Evolutionary conservation across 2,113 vertebrate species (phyloP), one percentile per base, ranked within the genome.

Genomic region (Melanerpes aurifrons): DNA sequence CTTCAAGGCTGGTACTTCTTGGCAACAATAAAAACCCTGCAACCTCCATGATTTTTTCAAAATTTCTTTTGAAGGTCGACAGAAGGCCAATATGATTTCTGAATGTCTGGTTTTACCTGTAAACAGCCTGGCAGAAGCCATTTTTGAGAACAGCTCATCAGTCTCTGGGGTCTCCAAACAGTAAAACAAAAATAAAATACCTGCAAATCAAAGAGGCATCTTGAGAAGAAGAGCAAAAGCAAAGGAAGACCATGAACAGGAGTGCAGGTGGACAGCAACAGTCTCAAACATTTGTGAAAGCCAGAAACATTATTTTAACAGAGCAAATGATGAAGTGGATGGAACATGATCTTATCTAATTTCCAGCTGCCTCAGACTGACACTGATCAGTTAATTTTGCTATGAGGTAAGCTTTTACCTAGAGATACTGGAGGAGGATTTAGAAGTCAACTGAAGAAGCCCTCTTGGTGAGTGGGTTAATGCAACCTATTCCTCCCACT

Each of bases 1-100:
- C 89, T 92, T 97, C 79, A 94, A 88, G 79, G 93, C 89, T 92
- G 68, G 77, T 91, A 89, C 89, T 93, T 95, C 94, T 92, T 89
- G 86, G 86, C 54, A 88, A 64, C 58, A 82, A 85, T 89, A 92
- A 92, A 96, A 80, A n/a, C 28, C 48, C 82, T 94, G 90, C 78
- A 91, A 76, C 45, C 40, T 11, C 10, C 37, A 31, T n/a, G 24
- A 83, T 78, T 95, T 94, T 87, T 95, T 87, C 76, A 74, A 78
- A 29, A 95, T 95, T 96, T 95, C 22, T 82, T 76, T 72, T 37
- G 58, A 94, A 96, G 81, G 95, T 92, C 91, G 94, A 32, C 37
- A 63, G 54, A 79, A 96, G 67, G 71, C 40, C 94, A 94, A n/a
- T n/a, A n/a, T 47, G 56, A 86, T 69, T 84, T 85, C 43, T 69